Evolutionary conservation across 1,140 invertebrate genomes (phyloP), one percentile per base, ranked within the genome.

Genomic region (Drosophila leontia): DNA sequence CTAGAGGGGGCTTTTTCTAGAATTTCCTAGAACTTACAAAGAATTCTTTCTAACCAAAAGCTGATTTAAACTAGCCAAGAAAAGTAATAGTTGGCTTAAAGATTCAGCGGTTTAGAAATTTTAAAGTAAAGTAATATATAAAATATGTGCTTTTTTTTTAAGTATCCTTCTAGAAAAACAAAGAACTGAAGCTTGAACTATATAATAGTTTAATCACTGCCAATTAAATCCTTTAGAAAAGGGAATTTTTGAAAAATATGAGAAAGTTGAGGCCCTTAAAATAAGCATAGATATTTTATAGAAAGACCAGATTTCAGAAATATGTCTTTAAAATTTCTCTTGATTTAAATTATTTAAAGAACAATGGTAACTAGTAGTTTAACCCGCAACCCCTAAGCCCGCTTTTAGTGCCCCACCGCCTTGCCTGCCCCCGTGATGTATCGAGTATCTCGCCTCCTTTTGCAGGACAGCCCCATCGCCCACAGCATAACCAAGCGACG

Each of bases 401-500:
- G 68, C 67, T 74, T 72, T 17, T 61, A 77, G 76, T 63, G 64
- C 44, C 47, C 47, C 37, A 55, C 42, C 57, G 39, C 83, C 62
- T 69, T 68, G 62, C 75, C 50, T 51, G 48, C n/a, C 29, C 83
- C 65, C 60, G 72, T 92, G 82, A 81, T 92, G 82, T 88, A 85
- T 91, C 84, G 62, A 82, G 59, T 63, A 56, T 79, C 34, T 78
- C 48, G 76, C 75, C 53, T 78, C 74, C 53, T 71, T 51, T 93
- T 93, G 62, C 92, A 93, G 92, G 92, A 92, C 78, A 95, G 94
- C 92, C 94, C 94, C 81, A 93, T 94, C 86, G 93, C 93, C 93
- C 91, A 91, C 84, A 91, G 91, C 79, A 94, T 96, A 93, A 96
- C 95, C 80, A 94, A 95, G 92, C 95, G 96, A 92, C 95, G 96